Base-by-base conservation (phyloP, 2,888 invertebrate species). In the Frankliniella fusca region DNA sequence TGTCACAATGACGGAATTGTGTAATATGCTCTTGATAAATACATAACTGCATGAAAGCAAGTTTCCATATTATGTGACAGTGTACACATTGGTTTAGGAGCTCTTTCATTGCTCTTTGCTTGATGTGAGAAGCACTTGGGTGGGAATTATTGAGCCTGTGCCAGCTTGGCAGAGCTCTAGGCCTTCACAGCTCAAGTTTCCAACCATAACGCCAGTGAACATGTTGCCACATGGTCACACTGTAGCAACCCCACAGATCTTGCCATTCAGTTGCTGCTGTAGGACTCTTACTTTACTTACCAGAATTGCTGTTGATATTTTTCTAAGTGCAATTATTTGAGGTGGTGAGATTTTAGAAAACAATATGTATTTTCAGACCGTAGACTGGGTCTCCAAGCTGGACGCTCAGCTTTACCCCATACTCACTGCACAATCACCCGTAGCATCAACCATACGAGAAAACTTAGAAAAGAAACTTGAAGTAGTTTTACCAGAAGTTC, bases 351-450 rank as follows among this genome's bases (percentile, higher is more conserved):
- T 70, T 49, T 23, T 49, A 28, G 23, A 80, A 50, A 48, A 54
- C 1, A 76, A n/a, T 81, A 3, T 85, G 85, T 84, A 83, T 84
- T 86, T 88, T 28, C 86, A 93, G 93, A 92, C 91, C 38, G 90
- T 93, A 84, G 91, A 91, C 85, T 92, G 92, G 90, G 92, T 92
- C 85, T 90, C 92, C 7, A 91, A 93, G 87, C 89, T 94, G 86
- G 93, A 94, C 86, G 90, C 91, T 81, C 93, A 94, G 86, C 88
- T 95, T 83, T 95, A 94, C 90, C 94, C 95, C 38, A 91, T 94
- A 81, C 92, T 95, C 84, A 92, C 92, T 81, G 91, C 92, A 23
- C 89, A 90, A 83, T 90, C 93, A 7, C 90, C 90, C 80, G 90
- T 91, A 84, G 91, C 93, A 20, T 89, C 88, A 84, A 90, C 90